These are phyloP conservation scores for Scaptodrosophila lebanonensis DNA, from an alignment of 1,140 invertebrate species.

Conservation along the genomic window DNA sequence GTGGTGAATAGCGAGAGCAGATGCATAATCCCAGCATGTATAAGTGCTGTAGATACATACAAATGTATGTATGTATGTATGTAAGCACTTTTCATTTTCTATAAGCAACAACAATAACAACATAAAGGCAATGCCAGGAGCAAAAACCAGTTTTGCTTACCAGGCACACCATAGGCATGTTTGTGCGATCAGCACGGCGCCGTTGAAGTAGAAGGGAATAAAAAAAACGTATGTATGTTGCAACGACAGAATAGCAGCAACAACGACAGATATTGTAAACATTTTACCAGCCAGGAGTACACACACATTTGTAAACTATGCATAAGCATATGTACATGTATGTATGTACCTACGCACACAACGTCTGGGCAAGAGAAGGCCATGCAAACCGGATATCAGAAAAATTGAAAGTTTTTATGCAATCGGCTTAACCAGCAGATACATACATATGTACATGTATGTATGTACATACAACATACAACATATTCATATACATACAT, in stretches of 20 bases:
- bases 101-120: constrained; percentile 14
- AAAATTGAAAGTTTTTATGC: constrained; percentile 69
- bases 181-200: constrained; percentile 15
- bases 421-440: constrained; percentile 6
- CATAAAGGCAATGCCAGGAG: background rate
- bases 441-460: background rate
- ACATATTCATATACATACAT: background rate
- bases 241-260: constrained; percentile 5
- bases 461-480: too few relatives aligned
- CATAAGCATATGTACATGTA: background rate
- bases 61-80: background rate
- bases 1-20: too few relatives aligned
- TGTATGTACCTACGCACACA: background rate
- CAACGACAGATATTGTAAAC: constrained; percentile 1
- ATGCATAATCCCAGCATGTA: too few relatives aligned
- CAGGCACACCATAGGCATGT: background rate
- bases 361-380: constrained; percentile 20
- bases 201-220: background rate
- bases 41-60: background rate
- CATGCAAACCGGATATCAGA: constrained; percentile 60
- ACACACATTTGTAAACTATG: background rate
- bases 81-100: background rate
- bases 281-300: constrained; percentile 1
- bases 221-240: too few relatives aligned
- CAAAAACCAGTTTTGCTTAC: too few relatives aligned